Evolutionary conservation across 2,888 invertebrate species (phyloP).

Genomic region (Caenorhabditis auriculariae): DNA sequence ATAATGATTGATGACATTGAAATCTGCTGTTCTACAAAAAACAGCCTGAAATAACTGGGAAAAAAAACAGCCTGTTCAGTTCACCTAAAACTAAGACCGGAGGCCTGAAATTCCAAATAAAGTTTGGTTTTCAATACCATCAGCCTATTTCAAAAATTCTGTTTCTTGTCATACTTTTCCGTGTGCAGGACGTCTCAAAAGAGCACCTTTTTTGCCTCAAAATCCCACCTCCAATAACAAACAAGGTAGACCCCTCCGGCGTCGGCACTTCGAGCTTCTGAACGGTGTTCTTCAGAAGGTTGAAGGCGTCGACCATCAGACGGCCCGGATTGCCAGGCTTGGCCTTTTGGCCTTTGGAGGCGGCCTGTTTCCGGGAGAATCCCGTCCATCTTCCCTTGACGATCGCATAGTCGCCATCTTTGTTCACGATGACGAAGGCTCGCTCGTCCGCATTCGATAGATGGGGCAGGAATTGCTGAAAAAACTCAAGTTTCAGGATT

Average conservation of each 20-base stretch:
- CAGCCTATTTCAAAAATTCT: too few relatives aligned
- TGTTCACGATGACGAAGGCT: conserved; percentile 67
- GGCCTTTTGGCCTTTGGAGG: conserved; percentile 42
- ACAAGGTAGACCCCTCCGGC: conserved; percentile 57
- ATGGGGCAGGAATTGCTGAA: conserved; percentile 64
- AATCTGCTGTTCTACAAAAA: too few relatives aligned
- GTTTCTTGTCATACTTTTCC: too few relatives aligned
- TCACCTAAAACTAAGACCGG: too few relatives aligned
- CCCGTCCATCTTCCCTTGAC: conserved; percentile 67
- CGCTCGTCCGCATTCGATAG: conserved; percentile 65
- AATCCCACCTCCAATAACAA: conserved; percentile 59
- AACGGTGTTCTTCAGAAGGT: conserved; percentile 62
- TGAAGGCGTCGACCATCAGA: conserved; percentile 61
- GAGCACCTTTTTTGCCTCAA: too few relatives aligned
- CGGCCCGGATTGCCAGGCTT: conserved; percentile 58
- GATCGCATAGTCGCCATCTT: conserved; percentile 67
- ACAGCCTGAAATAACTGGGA: too few relatives aligned
- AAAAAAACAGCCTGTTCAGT: too few relatives aligned
- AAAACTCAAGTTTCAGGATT: not conserved
- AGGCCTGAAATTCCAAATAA: too few relatives aligned
- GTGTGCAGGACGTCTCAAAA: too few relatives aligned
- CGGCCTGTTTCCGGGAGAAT: conserved; percentile 55
- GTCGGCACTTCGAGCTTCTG: conserved; percentile 63
- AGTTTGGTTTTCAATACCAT: too few relatives aligned
- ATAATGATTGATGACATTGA: too few relatives aligned